These are phyloP conservation scores for Poecilia wingei DNA, from an alignment of 2,797 vertebrate genomes.

Conservation along the genomic window DNA sequence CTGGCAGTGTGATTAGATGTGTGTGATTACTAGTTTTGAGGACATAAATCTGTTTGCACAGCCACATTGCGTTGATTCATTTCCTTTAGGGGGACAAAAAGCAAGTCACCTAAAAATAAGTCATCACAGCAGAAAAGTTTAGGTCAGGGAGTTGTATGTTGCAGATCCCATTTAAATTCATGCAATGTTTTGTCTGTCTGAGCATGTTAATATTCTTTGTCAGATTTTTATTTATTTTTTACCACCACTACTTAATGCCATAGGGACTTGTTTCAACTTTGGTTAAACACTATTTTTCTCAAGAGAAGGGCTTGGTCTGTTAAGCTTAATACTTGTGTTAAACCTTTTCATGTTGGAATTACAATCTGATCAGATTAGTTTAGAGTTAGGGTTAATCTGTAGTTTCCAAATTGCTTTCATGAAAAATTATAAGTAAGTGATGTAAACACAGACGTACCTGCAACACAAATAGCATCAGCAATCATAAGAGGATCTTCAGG, in stretches of 20 bases:
- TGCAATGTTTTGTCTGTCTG: not conserved
- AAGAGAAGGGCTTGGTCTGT: not conserved
- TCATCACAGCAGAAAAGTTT: not conserved
- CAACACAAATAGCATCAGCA: not conserved
- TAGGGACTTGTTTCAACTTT: not conserved
- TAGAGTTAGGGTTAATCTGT: not conserved
- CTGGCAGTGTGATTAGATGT: constrained; percentile 3
- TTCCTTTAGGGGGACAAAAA: not conserved
- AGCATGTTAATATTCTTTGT: not conserved
- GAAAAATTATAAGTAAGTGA: not conserved
- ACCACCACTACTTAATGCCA: not conserved
- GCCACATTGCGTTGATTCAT: not conserved
- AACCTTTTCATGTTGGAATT: not conserved
- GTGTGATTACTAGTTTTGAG: not conserved
- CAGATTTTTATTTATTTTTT: not conserved
- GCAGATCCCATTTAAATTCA: not conserved
- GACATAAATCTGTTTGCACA: constrained; percentile 2
- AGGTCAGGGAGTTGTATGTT: not conserved
- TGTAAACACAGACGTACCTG: not conserved
- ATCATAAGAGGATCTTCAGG: not conserved
- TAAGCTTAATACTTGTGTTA: not conserved
- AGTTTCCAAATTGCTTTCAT: not conserved
- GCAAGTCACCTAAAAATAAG: constrained; percentile 1
- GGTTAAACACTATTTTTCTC: not conserved
- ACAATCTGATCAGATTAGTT: not conserved